phyloP scores from a whole-genome alignment of 2,113 vertebrate genomes.

The Asarcornis scutulata region DNA sequence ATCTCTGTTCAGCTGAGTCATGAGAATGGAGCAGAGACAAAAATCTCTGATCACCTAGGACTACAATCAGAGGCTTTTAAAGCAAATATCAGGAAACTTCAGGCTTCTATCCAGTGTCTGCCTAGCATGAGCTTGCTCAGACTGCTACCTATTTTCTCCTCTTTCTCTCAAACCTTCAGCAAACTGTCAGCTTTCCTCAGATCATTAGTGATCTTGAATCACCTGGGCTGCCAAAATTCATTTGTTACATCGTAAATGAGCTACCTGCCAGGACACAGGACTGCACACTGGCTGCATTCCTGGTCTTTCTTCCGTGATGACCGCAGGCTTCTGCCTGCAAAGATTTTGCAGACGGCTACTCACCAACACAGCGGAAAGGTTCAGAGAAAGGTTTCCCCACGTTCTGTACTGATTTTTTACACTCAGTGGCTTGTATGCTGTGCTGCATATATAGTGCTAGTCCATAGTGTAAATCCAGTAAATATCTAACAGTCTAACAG shows the following conservation, averaged over 20 bases:
- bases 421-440: not conserved
- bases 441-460: not conserved
- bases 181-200: not conserved
- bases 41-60: not conserved
- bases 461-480: not conserved
- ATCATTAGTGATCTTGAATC: not conserved
- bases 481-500: not conserved
- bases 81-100: not conserved
- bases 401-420: not conserved
- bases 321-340: not conserved
- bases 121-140: not conserved
- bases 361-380: accelerated
- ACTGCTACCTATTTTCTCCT: not conserved
- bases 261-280: not conserved
- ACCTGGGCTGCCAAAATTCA: not conserved
- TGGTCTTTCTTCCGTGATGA: not conserved
- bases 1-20: not conserved
- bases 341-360: not conserved
- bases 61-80: not conserved
- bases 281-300: not conserved
- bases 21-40: not conserved
- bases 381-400: not conserved
- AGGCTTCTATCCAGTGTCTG: not conserved
- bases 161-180: not conserved
- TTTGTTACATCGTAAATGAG: not conserved